Evolutionary conservation across 2,888 invertebrate genomes (phyloP).

Genomic region (Neoascia interrupta): DNA sequence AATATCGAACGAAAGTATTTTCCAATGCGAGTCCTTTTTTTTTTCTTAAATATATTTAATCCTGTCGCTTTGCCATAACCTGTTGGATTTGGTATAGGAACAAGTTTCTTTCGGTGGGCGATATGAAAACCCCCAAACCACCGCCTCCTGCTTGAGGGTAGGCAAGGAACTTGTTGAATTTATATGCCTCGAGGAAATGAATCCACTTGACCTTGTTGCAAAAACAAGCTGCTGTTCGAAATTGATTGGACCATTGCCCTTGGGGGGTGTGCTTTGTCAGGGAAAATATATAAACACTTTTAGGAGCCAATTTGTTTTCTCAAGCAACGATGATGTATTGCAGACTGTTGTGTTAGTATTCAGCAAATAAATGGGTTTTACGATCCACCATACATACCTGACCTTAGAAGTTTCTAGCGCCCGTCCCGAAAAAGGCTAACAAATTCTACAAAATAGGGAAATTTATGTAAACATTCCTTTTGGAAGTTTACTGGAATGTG

Average conservation of each 20-base stretch:
- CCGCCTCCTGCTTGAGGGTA: too few relatives aligned
- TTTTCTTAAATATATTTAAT: too few relatives aligned
- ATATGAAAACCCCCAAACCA: too few relatives aligned
- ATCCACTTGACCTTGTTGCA: not conserved
- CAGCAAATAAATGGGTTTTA: not conserved
- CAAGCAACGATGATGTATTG: not conserved
- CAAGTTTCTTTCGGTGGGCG: too few relatives aligned
- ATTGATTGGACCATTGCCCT: not conserved
- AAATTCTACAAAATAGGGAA: not conserved
- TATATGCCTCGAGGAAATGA: not conserved
- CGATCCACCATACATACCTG: too few relatives aligned
- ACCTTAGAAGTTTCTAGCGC: not conserved
- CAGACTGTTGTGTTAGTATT: not conserved
- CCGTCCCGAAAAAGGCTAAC: not conserved
- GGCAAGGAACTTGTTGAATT: not conserved
- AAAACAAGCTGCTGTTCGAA: slow-evolving; percentile 1
- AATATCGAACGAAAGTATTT: too few relatives aligned
- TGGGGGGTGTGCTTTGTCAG: not conserved
- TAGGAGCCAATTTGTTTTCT: not conserved
- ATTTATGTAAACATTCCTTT: not conserved
- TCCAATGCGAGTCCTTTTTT: too few relatives aligned
- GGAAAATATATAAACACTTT: slow-evolving; percentile 2
- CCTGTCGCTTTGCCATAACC: too few relatives aligned
- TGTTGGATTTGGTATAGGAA: too few relatives aligned
- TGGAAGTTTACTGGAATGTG: not conserved